Percentiles rank a stretch among this genome's conserved stretches.
Evolutionary conservation across 1,140 invertebrate genomes (phyloP).

Genomic region (Hyphantria cunea): DNA sequence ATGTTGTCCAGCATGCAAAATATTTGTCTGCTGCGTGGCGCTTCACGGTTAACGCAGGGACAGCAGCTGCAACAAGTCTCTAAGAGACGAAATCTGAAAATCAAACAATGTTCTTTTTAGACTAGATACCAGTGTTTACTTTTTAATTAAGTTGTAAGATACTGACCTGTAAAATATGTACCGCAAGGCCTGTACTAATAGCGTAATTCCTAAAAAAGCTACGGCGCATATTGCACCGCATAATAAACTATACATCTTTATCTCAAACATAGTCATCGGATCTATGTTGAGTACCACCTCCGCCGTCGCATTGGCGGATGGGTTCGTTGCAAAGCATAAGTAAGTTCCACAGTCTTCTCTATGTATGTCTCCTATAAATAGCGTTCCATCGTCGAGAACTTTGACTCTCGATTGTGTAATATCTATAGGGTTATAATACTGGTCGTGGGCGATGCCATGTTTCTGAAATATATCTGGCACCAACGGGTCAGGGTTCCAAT

Average conservation of each 20-base stretch:
- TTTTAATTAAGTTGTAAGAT: background rate
- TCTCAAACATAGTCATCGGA: slow-evolving; percentile 89
- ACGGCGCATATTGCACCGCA: slow-evolving; percentile 90
- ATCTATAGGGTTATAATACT: slow-evolving; percentile 75
- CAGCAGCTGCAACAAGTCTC: slow-evolving; percentile 87
- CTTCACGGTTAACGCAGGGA: slow-evolving; percentile 82
- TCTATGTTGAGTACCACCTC: slow-evolving; percentile 90
- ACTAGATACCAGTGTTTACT: background rate
- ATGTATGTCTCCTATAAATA: slow-evolving; percentile 81
- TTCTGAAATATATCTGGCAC: slow-evolving; percentile 85
- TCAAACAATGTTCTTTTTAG: slow-evolving; percentile 5
- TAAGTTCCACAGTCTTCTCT: slow-evolving; percentile 94
- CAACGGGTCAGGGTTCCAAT: slow-evolving; percentile 87
- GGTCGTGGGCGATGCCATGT: slow-evolving; percentile 84
- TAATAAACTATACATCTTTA: slow-evolving; percentile 92
- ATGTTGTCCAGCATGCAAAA: slow-evolving; percentile 94
- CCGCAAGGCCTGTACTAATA: slow-evolving; percentile 89
- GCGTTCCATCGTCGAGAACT: slow-evolving; percentile 81
- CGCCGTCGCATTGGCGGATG: slow-evolving; percentile 88
- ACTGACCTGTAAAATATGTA: slow-evolving; percentile 87
- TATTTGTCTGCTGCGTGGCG: slow-evolving; percentile 91
- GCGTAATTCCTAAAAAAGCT: slow-evolving; percentile 89
- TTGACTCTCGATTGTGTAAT: slow-evolving; percentile 79
- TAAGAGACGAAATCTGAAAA: slow-evolving; percentile 84
- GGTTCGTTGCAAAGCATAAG: slow-evolving; percentile 92